Percentiles rank a stretch among this genome's conserved stretches.
Evolutionary conservation across 2,113 vertebrate species (phyloP).

Genomic region (Siphamia tubifer): DNA sequence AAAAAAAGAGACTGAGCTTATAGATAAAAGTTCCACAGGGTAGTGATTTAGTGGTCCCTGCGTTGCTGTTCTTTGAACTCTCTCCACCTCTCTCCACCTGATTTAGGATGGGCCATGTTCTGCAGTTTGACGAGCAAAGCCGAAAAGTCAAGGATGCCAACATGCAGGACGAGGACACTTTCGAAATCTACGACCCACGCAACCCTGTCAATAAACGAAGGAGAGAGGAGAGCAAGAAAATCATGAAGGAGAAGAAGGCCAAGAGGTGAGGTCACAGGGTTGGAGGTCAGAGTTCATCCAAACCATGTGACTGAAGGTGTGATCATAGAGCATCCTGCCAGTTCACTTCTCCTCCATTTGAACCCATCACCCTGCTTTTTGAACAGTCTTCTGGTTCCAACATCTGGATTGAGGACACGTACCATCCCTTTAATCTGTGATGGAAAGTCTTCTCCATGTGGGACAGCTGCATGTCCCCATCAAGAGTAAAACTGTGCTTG

Average conservation of each 20-base stretch:
- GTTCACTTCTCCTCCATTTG: conserved; percentile 17
- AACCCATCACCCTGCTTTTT: not conserved
- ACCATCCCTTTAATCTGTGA: conserved; percentile 38
- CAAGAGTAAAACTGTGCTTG: not conserved
- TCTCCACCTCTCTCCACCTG: conserved; percentile 49
- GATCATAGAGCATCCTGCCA: not conserved
- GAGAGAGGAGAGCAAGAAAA: conserved; percentile 96
- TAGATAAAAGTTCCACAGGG: not conserved
- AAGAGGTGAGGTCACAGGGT: conserved; percentile 74
- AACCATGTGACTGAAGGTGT: not conserved
- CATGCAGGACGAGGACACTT: conserved; percentile 96
- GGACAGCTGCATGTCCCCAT: conserved; percentile 1
- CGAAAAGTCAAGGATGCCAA: conserved; percentile 97
- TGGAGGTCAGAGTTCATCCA: not conserved
- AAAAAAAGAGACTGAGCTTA: not conserved
- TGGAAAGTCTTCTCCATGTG: conserved; percentile 3
- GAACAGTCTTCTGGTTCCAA: conserved; percentile 1
- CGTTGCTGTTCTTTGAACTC: conserved; percentile 46
- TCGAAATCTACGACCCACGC: conserved; percentile 96
- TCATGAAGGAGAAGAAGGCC: conserved; percentile 95
- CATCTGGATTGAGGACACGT: conserved; percentile 45
- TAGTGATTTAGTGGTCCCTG: conserved; percentile 50
- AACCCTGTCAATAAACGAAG: conserved; percentile 97
- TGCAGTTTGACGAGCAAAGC: conserved; percentile 95
- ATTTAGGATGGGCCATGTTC: conserved; percentile 93